A percentile compares a stretch with the other conserved stretches of the same genome.
These are phyloP conservation scores for Vombatus ursinus DNA, from an alignment of 2,113 vertebrate species.

Conservation along the genomic window DNA sequence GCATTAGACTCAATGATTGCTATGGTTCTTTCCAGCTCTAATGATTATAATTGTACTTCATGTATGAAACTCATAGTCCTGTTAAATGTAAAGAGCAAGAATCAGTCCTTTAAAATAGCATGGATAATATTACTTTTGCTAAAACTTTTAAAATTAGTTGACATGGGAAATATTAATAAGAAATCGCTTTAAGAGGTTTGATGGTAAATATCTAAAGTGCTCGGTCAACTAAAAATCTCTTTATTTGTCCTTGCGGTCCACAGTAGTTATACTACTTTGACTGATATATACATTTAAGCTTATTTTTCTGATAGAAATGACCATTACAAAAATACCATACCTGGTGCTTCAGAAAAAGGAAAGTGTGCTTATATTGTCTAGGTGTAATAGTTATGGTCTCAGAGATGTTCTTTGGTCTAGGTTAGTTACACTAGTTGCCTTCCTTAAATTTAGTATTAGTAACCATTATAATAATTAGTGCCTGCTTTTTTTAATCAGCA, in stretches of 20 bases:
- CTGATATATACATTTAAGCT: not conserved
- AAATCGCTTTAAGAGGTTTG: not conserved
- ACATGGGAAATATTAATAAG: not conserved
- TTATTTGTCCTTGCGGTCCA: not conserved
- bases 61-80: not conserved
- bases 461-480: not conserved
- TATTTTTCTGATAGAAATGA: not conserved
- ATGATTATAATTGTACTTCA: not conserved
- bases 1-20: not conserved
- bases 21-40: not conserved
- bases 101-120: not conserved
- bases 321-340: not conserved
- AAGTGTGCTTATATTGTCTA: not conserved
- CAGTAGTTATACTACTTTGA: not conserved
- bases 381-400: not conserved
- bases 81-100: not conserved
- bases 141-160: not conserved
- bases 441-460: not conserved
- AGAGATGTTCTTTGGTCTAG: not conserved
- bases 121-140: not conserved
- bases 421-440: not conserved
- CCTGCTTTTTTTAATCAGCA: not conserved
- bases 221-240: not conserved
- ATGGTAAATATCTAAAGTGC: not conserved
- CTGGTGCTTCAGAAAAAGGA: not conserved